phyloP scores from a whole-genome alignment of 1,140 invertebrate genomes.

The Bilobella aurantiaca region DNA sequence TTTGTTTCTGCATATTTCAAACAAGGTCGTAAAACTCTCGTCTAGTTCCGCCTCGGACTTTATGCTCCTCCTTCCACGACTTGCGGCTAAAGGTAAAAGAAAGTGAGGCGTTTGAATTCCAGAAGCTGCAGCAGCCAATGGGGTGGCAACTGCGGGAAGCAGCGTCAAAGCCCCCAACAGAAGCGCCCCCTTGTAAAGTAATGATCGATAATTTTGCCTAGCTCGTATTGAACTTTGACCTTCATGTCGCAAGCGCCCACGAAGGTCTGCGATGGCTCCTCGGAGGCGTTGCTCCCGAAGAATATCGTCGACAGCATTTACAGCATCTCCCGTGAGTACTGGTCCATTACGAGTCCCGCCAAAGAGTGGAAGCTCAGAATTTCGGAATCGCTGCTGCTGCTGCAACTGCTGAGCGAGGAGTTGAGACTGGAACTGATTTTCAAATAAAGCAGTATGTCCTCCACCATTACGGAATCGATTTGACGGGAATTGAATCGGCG shows the following conservation, averaged over 20 bases:
- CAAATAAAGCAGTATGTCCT: not conserved
- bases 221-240: constrained; percentile 14
- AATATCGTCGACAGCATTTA: constrained; percentile 13
- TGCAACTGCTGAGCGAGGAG: not conserved
- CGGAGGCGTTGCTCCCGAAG: constrained; percentile 26
- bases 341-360: not conserved
- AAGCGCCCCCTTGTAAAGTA: constrained; percentile 27
- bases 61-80: constrained; percentile 13
- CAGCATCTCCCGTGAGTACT: constrained; percentile 10
- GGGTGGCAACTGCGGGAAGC: constrained; percentile 19
- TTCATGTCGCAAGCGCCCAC: constrained; percentile 20
- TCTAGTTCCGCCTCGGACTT: not conserved
- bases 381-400: not conserved
- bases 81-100: constrained; percentile 14
- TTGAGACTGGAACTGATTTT: not conserved
- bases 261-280: constrained; percentile 20
- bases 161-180: constrained; percentile 27
- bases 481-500: not conserved
- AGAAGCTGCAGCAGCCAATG: constrained; percentile 18
- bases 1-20: constrained; percentile 1
- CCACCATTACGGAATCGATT: not conserved
- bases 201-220: constrained; percentile 21
- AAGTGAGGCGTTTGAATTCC: constrained; percentile 8
- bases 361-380: not conserved
- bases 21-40: not conserved